A percentile compares a stretch with the other conserved stretches of the same genome.
Evolutionary conservation across 2,888 invertebrate genomes (phyloP).

Genomic region (Ceramica pisi): DNA sequence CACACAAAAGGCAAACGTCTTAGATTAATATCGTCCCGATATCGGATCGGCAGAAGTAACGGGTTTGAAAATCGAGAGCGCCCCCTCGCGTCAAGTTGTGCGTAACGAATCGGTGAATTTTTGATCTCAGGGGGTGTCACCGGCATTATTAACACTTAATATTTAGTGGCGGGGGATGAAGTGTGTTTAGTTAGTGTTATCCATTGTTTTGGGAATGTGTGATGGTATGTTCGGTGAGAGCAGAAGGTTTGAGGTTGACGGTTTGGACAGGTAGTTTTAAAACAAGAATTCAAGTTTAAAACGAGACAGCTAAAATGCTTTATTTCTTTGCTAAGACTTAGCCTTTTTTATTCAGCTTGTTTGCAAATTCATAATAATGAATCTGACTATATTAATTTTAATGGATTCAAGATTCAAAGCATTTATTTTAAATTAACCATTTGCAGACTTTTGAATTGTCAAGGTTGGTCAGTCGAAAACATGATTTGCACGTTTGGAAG

Average conservation of each 20-base stretch:
- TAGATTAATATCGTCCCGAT: constrained; percentile 76
- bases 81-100: constrained; percentile 80
- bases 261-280: not conserved
- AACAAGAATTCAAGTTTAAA: not conserved
- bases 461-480: no score
- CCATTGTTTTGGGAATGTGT: constrained; percentile 36
- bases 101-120: constrained; percentile 85
- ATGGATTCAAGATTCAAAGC: no score
- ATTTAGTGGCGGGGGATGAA: constrained; percentile 79
- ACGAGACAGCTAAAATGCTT: not conserved
- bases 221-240: constrained; percentile 37
- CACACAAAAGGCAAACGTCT: constrained; percentile 64
- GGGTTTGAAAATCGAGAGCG: constrained; percentile 78
- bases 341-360: not conserved
- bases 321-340: not conserved
- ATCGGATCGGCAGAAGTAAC: constrained; percentile 79
- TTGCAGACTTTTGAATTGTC: no score
- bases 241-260: not conserved
- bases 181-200: constrained; percentile 68
- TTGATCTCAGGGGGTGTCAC: constrained; percentile 82
- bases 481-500: no score
- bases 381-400: not conserved
- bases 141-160: constrained; percentile 87
- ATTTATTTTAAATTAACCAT: no score
- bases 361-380: not conserved